Evolutionary conservation across 2,113 vertebrate genomes (phyloP).

Genomic region (Sciurus niger): DNA sequence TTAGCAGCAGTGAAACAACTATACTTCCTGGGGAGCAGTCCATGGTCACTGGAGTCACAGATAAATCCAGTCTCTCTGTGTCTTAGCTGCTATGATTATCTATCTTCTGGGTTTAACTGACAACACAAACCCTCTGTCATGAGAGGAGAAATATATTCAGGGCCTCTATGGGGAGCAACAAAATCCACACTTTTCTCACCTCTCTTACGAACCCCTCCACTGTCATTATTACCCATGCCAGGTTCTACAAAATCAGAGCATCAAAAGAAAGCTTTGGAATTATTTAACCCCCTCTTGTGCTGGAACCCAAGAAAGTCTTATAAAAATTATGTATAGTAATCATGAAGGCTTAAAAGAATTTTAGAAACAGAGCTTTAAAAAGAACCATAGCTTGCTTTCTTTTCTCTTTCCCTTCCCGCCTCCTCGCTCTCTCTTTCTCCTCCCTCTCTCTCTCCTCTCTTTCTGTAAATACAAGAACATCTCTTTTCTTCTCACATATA

Average conservation of each 20-base stretch:
- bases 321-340: constrained; percentile 5
- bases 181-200: not conserved
- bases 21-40: constrained; percentile 2
- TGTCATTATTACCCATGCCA: not conserved
- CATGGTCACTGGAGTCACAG: not conserved
- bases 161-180: constrained; percentile 14
- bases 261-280: not conserved
- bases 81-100: not conserved
- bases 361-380: constrained; percentile 46
- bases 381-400: not conserved
- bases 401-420: not conserved
- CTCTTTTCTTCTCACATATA: constrained; percentile 56
- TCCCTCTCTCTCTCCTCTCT: not conserved
- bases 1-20: constrained; percentile 39
- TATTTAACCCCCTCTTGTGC: constrained; percentile 42
- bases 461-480: not conserved
- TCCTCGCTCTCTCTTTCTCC: too few species aligned
- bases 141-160: constrained; percentile 30
- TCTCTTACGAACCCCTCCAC: not conserved
- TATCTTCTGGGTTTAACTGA: constrained; percentile 57
- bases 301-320: not conserved
- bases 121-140: not conserved
- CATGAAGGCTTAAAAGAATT: constrained; percentile 58
- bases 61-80: not conserved
- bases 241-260: not conserved